Evolutionary conservation across 2,888 invertebrate genomes (phyloP), one percentile per base, ranked within the genome.

Genomic region (Erebia ligea): DNA sequence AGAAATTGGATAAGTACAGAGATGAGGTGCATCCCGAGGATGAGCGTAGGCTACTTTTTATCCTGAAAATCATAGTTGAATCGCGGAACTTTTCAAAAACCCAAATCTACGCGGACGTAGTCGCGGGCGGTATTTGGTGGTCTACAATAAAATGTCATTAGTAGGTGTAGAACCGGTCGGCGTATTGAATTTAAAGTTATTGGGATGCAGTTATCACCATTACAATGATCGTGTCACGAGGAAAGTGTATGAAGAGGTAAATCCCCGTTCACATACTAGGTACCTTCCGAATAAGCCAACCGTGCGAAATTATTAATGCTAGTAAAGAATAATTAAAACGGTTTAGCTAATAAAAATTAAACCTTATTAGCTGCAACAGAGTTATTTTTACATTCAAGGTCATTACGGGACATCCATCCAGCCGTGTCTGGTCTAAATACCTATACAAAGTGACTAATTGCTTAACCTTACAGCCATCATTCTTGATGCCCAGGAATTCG

Each of bases 361-460:
- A 17, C 17, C 17, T 64, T 40, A 64, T 67, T 70, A 56, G 15
- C 48, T 17, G 40, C 61, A 69, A 59, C 70, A 58, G 63, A 70
- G 73, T 75, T 72, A 72, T 66, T 57, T 59, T 56, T 19, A 68
- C 34, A 66, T 56, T 70, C 62, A 70, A 67, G 66, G 70, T 62
- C 66, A 67, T 52, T 65, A 70, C 70, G 70, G 70, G 40, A 62
- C 70, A 54, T 54, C 40, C 52, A 66, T 67, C 70, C 40, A 54
- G 17, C 58, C 54, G 40, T 21, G 45, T 62, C 42, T 66, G n/a
- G 45, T 59, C 62, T 34, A 57, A 66, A 67, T 70, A 67, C 48
- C 50, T 58, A 34, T 17, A 50, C 40, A 57, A 48, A 48, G 40
- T 25, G 15, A 54, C 64, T 50, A 65, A 64, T 64, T 69, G 56